Conservation (phyloP, 2,797 vertebrate genomes). For the Manis crassicaudata region DNA sequence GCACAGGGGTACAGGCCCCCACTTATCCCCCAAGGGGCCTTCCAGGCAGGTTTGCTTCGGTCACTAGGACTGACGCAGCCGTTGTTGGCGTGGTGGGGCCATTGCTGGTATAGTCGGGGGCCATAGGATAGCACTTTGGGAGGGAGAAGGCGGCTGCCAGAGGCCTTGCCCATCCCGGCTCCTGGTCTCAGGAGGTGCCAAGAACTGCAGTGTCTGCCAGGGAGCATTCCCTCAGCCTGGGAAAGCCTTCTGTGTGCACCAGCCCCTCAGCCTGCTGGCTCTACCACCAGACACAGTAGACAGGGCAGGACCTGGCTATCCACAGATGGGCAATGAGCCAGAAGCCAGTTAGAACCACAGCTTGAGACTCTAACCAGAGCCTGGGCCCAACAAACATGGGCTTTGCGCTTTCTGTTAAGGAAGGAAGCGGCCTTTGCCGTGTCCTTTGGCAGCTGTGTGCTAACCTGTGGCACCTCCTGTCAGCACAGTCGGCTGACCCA, state of each 20-base stretch:
- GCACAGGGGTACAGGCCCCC: not conserved
- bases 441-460: not conserved
- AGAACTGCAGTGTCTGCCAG: too few relatives aligned
- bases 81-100: not conserved
- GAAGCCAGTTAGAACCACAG: not conserved
- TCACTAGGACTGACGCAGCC: not conserved
- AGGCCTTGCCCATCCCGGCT: not conserved
- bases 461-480: not conserved
- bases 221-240: not conserved
- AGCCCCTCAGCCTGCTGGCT: not conserved
- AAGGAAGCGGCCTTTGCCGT: not conserved
- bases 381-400: not conserved
- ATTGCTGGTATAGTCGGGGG: not conserved
- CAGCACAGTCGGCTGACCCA: not conserved
- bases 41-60: not conserved
- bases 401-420: not conserved
- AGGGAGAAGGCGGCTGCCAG: not conserved
- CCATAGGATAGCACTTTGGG: not conserved
- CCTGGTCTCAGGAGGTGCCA: not conserved
- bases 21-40: not conserved
- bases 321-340: not conserved
- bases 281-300: not conserved
- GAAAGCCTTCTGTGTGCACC: not conserved
- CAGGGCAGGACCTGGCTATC: not conserved
- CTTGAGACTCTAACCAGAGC: not conserved